Percentiles rank a stretch among this genome's conserved stretches.
Evolutionary conservation across 1,140 invertebrate genomes (phyloP).

Genomic region (Atta cephalotes): DNA sequence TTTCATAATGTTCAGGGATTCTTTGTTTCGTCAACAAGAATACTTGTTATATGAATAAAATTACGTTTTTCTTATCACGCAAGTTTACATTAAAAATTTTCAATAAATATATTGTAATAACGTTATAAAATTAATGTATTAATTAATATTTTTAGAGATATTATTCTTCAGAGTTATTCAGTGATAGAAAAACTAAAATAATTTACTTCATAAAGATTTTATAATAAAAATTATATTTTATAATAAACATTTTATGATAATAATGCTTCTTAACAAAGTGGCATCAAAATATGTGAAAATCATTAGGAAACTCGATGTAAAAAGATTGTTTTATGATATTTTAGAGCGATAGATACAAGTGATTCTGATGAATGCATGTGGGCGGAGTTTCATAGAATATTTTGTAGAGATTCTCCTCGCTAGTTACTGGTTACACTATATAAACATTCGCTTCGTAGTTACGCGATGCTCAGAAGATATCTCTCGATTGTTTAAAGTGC

Average conservation of each 20-base stretch:
- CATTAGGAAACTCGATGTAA: neutral
- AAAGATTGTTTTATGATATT: slow-evolving; percentile 1
- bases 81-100: neutral
- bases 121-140: neutral
- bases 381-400: slow-evolving; percentile 70
- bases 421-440: slow-evolving; percentile 74
- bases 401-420: slow-evolving; percentile 70
- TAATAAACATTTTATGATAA: slow-evolving; percentile 10
- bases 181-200: neutral
- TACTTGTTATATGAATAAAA: neutral
- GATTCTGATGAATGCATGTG: slow-evolving; percentile 32
- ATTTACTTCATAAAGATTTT: neutral
- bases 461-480: slow-evolving; percentile 46
- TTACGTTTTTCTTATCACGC: neutral
- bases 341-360: slow-evolving; percentile 6
- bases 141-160: too few species aligned
- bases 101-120: neutral
- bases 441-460: slow-evolving; percentile 67
- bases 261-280: neutral
- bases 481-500: neutral
- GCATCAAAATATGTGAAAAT: neutral
- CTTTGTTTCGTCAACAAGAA: neutral
- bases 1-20: neutral
- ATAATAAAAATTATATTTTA: neutral
- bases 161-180: neutral